Conservation (phyloP, 2,113 vertebrate species). For the Otis tarda region DNA sequence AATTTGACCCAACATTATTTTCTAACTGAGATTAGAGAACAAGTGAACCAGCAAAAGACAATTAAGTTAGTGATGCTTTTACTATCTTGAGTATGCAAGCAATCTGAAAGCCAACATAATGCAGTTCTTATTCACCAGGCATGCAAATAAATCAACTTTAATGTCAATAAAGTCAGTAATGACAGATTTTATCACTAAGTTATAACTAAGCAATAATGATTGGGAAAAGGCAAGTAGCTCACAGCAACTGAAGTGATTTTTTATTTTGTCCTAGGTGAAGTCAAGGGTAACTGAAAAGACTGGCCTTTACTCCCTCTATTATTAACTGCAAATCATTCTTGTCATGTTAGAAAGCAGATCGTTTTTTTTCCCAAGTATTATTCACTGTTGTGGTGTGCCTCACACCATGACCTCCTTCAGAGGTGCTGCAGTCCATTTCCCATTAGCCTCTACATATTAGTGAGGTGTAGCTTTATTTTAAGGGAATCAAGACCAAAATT, state of each 20-base stretch:
- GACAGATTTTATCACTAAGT: slow-evolving; percentile 77
- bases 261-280: slow-evolving; percentile 76
- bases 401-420: slow-evolving; percentile 65
- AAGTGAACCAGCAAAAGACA: slow-evolving; percentile 78
- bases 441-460: slow-evolving; percentile 63
- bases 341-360: slow-evolving; percentile 73
- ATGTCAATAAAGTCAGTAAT: slow-evolving; percentile 79
- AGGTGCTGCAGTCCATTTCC: slow-evolving; percentile 63
- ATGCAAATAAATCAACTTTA: slow-evolving; percentile 77
- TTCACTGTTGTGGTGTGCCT: slow-evolving; percentile 65
- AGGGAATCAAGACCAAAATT: background rate
- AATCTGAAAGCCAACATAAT: slow-evolving; percentile 65
- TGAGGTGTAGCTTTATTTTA: slow-evolving; percentile 33
- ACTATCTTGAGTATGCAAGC: slow-evolving; percentile 68
- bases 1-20: slow-evolving; percentile 57
- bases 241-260: slow-evolving; percentile 68
- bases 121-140: slow-evolving; percentile 67
- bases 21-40: slow-evolving; percentile 67
- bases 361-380: slow-evolving; percentile 67
- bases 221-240: slow-evolving; percentile 67
- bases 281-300: slow-evolving; percentile 77
- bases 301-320: slow-evolving; percentile 73
- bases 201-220: slow-evolving; percentile 76
- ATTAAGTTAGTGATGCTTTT: slow-evolving; percentile 70
- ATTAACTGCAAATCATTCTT: slow-evolving; percentile 79